Evolutionary conservation across 37 sponge, comb jelly and placozoan species (phyloP).

Genomic region (Lycopodina hypogea): DNA sequence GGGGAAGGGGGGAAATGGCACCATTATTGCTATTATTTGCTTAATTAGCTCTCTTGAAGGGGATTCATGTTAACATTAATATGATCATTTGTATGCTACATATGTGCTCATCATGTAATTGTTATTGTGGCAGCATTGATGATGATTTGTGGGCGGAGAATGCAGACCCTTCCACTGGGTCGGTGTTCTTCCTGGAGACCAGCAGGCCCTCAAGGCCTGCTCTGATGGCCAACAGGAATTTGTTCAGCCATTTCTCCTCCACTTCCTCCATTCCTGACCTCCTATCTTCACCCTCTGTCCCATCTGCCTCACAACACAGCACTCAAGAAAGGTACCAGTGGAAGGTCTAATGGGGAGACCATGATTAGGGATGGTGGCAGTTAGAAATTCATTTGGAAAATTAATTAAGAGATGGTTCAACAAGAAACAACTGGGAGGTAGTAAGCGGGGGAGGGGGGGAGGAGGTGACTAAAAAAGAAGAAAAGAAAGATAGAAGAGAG

Average conservation of each 20-base stretch:
- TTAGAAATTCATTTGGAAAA: too few species aligned
- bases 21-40: too few species aligned
- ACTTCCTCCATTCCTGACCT: constrained; percentile 13
- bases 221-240: constrained; percentile 12
- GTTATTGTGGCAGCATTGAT: constrained; percentile 26
- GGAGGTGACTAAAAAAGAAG: too few species aligned
- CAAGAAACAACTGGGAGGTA: too few species aligned
- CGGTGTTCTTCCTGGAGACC: constrained; percentile 55
- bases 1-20: too few species aligned
- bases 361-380: too few species aligned
- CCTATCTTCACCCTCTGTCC: neutral
- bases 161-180: constrained; percentile 47
- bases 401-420: too few species aligned
- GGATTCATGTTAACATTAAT: too few species aligned
- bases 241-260: constrained; percentile 20
- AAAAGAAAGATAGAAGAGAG: too few species aligned
- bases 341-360: neutral
- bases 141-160: constrained; percentile 61
- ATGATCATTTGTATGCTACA: too few species aligned
- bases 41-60: too few species aligned
- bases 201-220: neutral
- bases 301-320: neutral
- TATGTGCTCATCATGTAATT: neutral
- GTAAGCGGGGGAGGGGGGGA: too few species aligned
- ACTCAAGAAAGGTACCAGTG: neutral